These are phyloP conservation scores for Atrina japonica DNA, from an alignment of 2,888 invertebrate species.

Conservation along the genomic window DNA sequence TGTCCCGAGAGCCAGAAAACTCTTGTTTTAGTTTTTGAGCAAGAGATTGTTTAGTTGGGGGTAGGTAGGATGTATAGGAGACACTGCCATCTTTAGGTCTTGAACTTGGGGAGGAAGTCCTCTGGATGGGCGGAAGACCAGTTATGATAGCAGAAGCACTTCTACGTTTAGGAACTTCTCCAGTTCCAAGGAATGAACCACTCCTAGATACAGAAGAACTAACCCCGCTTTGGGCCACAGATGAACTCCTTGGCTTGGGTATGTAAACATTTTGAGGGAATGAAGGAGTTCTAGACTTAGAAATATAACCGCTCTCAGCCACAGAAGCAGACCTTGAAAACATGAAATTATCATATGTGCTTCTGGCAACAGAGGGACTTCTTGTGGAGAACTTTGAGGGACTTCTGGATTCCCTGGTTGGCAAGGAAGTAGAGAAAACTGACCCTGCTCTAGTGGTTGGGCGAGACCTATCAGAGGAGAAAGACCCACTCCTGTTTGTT, in stretches of 20 bases:
- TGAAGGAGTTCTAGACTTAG: constrained; percentile 23
- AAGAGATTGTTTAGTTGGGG: constrained; percentile 28
- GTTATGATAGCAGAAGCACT: constrained; percentile 27
- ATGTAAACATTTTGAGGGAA: constrained; percentile 8
- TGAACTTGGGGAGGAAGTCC: constrained; percentile 8
- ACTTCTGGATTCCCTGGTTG: constrained; percentile 15
- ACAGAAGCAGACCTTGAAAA: constrained; percentile 23
- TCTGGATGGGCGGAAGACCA: constrained; percentile 13
- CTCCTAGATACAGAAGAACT: constrained; percentile 25
- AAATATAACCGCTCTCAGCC: constrained; percentile 21
- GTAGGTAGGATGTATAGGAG: constrained; percentile 33
- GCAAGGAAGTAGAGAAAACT: neutral
- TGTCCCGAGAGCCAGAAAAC: constrained; percentile 22
- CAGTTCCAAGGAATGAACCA: constrained; percentile 19
- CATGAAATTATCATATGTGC: neutral
- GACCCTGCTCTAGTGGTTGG: constrained; percentile 1
- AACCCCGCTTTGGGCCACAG: constrained; percentile 26
- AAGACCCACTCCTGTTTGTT: constrained; percentile 10
- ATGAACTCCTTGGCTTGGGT: constrained; percentile 23
- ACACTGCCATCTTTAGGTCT: constrained; percentile 33
- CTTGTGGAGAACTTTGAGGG: constrained; percentile 20
- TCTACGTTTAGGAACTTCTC: constrained; percentile 14
- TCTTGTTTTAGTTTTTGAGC: neutral
- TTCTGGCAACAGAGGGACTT: constrained; percentile 21
- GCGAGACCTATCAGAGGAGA: constrained; percentile 9